These are phyloP conservation scores for Dascillus cervinus DNA, from an alignment of 2,888 invertebrate genomes.

Conservation along the genomic window DNA sequence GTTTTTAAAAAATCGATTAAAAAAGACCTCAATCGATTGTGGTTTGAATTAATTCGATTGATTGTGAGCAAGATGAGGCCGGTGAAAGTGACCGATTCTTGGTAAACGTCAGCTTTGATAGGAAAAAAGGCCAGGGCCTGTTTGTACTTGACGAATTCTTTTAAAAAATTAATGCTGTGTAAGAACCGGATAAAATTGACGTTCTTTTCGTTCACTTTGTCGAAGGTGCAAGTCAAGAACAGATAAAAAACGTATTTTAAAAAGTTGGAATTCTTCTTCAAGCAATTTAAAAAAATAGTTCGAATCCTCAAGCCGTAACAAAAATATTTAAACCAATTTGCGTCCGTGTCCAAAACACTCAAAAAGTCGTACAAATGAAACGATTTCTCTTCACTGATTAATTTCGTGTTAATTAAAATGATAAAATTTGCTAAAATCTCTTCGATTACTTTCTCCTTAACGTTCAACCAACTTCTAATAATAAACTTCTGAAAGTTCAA, in stretches of 20 bases:
- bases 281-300: constrained; percentile 11
- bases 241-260: too few relatives aligned
- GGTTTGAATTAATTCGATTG: too few relatives aligned
- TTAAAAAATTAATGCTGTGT: too few relatives aligned
- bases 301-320: constrained; percentile 14
- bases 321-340: constrained; percentile 20
- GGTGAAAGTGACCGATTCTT: constrained; percentile 5
- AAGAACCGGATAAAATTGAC: too few relatives aligned
- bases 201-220: too few relatives aligned
- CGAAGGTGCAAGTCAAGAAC: too few relatives aligned
- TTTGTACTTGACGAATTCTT: constrained; percentile 8
- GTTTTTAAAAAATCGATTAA: too few relatives aligned
- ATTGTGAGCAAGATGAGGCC: too few relatives aligned
- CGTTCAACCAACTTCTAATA: constrained; percentile 11
- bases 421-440: constrained; percentile 16
- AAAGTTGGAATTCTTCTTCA: too few relatives aligned
- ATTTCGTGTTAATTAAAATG: constrained; percentile 8
- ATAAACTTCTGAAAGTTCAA: constrained; percentile 13
- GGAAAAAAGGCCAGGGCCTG: constrained; percentile 10
- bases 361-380: constrained; percentile 14
- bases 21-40: too few relatives aligned
- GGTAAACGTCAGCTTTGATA: constrained; percentile 5
- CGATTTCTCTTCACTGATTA: constrained; percentile 7
- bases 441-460: constrained; percentile 16
- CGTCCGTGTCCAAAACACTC: constrained; percentile 16